Conservation (phyloP, 2,888 invertebrate genomes). For the Pyrochroa serraticornis region DNA sequence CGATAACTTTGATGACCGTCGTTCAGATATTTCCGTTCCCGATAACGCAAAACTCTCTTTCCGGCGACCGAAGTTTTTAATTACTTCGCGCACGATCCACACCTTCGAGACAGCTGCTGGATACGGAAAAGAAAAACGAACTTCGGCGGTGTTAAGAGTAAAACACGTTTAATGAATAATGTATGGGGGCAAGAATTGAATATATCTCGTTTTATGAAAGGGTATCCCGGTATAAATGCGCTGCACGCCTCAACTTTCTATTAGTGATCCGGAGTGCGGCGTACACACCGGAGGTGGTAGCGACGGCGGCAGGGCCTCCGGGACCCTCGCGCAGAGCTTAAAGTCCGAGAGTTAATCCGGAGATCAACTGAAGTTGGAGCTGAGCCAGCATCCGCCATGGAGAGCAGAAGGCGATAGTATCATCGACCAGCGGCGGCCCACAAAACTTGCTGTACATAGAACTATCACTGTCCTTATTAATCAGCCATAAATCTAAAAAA, state of each 20-base stretch:
- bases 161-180: conserved; percentile 18
- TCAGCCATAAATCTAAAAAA: too few species aligned
- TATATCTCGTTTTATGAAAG: conserved; percentile 26
- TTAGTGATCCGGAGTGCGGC: conserved; percentile 13
- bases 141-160: neutral
- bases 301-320: conserved; percentile 16
- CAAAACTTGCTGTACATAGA: too few species aligned
- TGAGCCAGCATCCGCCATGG: conserved; percentile 26
- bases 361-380: conserved; percentile 29
- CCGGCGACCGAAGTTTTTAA: too few species aligned
- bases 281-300: neutral
- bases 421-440: neutral
- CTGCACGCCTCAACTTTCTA: conserved; percentile 27
- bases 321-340: conserved; percentile 20
- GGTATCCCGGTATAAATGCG: conserved; percentile 23
- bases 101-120: too few species aligned
- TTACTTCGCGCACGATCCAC: too few species aligned
- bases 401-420: conserved; percentile 12
- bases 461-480: too few species aligned
- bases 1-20: too few species aligned
- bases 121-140: too few species aligned
- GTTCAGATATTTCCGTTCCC: too few species aligned
- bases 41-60: too few species aligned
- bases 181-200: conserved; percentile 22
- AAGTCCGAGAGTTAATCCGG: conserved; percentile 31